Conservation (phyloP, 2,888 invertebrate genomes). For the Meiosimyza platycephala region DNA sequence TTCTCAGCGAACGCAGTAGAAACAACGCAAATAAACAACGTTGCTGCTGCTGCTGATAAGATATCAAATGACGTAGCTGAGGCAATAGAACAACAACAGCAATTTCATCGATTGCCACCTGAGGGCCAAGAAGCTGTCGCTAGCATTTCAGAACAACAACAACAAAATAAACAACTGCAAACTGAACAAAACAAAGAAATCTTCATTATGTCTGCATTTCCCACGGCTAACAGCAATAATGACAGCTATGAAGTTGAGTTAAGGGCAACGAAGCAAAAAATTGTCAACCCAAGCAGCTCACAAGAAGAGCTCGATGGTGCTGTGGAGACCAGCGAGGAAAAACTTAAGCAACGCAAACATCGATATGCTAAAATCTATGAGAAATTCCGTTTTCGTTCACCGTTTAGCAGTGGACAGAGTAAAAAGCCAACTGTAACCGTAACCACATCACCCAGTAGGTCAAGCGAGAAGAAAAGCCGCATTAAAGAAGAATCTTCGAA, state of each 20-base stretch:
- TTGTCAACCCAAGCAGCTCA: neutral
- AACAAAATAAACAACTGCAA: conserved; percentile 12
- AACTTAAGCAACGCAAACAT: conserved; percentile 56
- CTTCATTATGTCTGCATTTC: conserved; percentile 18
- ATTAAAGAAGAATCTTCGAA: neutral
- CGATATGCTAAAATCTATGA: conserved; percentile 63
- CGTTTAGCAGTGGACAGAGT: conserved; percentile 47
- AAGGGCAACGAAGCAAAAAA: conserved; percentile 13
- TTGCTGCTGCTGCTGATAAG: neutral
- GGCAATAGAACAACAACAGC: conserved; percentile 3
- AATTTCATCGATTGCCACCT: neutral
- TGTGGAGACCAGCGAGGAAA: conserved; percentile 42
- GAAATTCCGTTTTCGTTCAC: conserved; percentile 59
- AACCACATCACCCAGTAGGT: conserved; percentile 27
- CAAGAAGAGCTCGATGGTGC: conserved; percentile 40
- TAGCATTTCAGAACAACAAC: conserved; percentile 13
- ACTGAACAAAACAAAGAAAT: conserved; percentile 5
- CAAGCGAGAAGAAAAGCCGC: conserved; percentile 12
- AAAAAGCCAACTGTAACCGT: conserved; percentile 42
- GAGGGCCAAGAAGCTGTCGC: conserved; percentile 21
- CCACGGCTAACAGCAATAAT: conserved; percentile 20
- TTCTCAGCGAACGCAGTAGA: neutral
- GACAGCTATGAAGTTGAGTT: neutral
- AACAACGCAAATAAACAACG: neutral
- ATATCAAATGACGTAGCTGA: neutral